Conservation (phyloP, 1,140 invertebrate species). For the Zaprionus davidi region DNA sequence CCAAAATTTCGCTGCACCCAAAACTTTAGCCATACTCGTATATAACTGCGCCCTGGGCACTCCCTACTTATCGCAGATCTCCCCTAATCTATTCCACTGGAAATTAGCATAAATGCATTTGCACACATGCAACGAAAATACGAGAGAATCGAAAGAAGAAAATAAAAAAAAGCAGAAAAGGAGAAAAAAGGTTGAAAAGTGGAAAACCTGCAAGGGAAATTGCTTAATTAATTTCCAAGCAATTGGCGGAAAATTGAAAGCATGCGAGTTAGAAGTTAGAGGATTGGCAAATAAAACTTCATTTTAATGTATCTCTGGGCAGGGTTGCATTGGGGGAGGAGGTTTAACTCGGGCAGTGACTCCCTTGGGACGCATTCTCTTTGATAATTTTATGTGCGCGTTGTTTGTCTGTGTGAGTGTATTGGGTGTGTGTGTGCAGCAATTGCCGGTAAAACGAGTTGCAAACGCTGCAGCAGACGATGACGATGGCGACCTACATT, state of each 20-base stretch:
- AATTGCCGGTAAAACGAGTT: slow-evolving; percentile 70
- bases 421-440: slow-evolving; percentile 15
- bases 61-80: not conserved
- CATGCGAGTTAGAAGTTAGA: slow-evolving; percentile 41
- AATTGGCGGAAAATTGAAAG: slow-evolving; percentile 54
- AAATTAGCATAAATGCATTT: slow-evolving; percentile 73
- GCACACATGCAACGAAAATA: slow-evolving; percentile 38
- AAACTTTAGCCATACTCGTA: slow-evolving; percentile 24
- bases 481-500: slow-evolving; percentile 67
- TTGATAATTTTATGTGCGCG: slow-evolving; percentile 63
- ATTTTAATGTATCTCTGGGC: slow-evolving; percentile 60
- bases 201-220: slow-evolving; percentile 60
- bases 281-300: slow-evolving; percentile 64
- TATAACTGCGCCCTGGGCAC: not conserved
- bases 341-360: not conserved
- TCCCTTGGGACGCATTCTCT: slow-evolving; percentile 63
- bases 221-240: slow-evolving; percentile 75
- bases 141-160: slow-evolving; percentile 3
- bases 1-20: not conserved
- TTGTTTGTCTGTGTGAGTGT: slow-evolving; percentile 38
- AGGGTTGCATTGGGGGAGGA: slow-evolving; percentile 3
- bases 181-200: not conserved
- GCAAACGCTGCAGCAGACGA: slow-evolving; percentile 44
- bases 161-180: not conserved
- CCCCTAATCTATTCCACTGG: slow-evolving; percentile 16